Evolutionary conservation across 2,797 vertebrate species (phyloP), one percentile per base, ranked within the genome.

Genomic region (Gallinago nigripennis): DNA sequence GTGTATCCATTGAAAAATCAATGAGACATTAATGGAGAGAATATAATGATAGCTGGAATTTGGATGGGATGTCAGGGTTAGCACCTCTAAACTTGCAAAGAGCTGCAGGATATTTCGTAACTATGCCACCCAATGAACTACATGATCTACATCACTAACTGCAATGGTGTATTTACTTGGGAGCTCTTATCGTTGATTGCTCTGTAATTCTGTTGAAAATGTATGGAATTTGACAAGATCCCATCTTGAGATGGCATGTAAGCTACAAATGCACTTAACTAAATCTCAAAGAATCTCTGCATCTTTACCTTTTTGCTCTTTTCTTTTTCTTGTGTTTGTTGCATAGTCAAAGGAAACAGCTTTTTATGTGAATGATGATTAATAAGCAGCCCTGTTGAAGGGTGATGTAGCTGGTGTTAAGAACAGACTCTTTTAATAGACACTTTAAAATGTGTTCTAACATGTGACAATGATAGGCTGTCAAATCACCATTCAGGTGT

Each of bases 391-490:
- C 43, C 76, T 66, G 92, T 84, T 94, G 93, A 96, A 95, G 87
- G 88, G 70, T 90, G 80, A 80, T 87, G 33, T 89, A 88, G 86
- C 68, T 92, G 75, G 79, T 94, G 90, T 87, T 96, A 94, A 86
- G 90, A 94, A 79, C 80, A 96, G 82, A 30, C 31, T 84, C 69
- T 73, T 94, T 77, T 95, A 95, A 97, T 63, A 95, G 95, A 86
- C 84, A 91, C 43, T 94, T 94, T 90, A 89, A 94, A 97, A 96
- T 97, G 86, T 72, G 96, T 96, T 96, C 92, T 89, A 93, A 95
- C 96, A 97, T 90, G 96, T 89, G 94, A 95, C 97, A 97, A 97
- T 96, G 92, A 96, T 73, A 95, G 94, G 96, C 93, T 97, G 96
- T 97, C 96, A 96, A 90, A 58, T 50, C 82, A 71, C 78, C 41